Evolutionary conservation across 1,140 invertebrate species (phyloP), one percentile per base, ranked within the genome.

Genomic region (Branchinecta lynchi): DNA sequence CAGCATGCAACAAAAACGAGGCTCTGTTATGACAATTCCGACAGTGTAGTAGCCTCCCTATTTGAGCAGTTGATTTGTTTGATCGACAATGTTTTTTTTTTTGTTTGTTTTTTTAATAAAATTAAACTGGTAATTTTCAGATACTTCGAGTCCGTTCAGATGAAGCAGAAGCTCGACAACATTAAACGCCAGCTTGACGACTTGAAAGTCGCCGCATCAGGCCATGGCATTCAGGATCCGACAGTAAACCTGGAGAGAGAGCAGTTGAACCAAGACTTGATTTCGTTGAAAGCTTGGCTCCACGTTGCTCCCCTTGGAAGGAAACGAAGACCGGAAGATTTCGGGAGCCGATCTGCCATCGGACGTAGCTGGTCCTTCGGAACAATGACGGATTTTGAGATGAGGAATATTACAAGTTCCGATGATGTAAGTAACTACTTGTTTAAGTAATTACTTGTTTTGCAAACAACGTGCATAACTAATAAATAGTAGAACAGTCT

Each of bases 101-200:
- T n/a, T n/a, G n/a, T n/a, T n/a, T n/a, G n/a, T n/a, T n/a, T n/a
- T n/a, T n/a, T n/a, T n/a, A n/a, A 32, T 3, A 32, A 32, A 3
- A 32, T 3, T 32, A 32, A 32, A 32, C 32, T 5, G 32, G 32
- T 32, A 32, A 32, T 32, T 60, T 60, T 15, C 51, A 60, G 51
- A 15, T 21, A 67, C 32, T 45, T 83, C 9, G 84, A 86, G 71
- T 85, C 84, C 7, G 84, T 86, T 69, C 81, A 82, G 73, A 81
- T 86, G 60, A 85, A 85, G 74, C 79, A 84, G 68, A 84, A 86
- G 75, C 76, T 86, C n/a, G 81, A 81, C 67, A 82, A 83, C 74
- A 76, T 86, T 65, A 84, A 86, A 70, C 84, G 82, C 70, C 84
- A 86, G 75, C 81, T 86, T 5, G 85, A 85, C 74, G 84, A 85